These are phyloP conservation scores for Atta texana DNA, from an alignment of 1,140 invertebrate genomes.

Conservation along the genomic window DNA sequence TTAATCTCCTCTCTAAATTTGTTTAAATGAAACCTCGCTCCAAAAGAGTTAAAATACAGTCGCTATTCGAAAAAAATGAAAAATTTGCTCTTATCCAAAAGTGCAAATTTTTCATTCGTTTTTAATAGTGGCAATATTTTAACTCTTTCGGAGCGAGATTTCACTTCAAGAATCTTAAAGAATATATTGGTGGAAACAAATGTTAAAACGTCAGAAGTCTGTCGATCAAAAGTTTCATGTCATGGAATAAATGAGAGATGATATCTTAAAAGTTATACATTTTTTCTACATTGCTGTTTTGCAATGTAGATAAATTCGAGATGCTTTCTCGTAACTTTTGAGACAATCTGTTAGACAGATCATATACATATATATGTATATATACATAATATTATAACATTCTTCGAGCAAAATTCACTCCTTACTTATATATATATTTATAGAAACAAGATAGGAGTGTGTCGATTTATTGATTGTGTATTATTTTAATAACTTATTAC, in stretches of 20 bases:
- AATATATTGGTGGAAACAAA: no score
- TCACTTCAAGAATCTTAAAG: no score
- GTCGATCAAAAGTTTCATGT: neutral
- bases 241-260: neutral
- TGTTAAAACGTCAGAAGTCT: neutral
- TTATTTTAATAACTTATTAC: conserved; percentile 83
- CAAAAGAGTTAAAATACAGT: no score
- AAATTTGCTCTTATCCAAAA: no score
- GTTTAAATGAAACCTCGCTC: no score
- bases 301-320: neutral
- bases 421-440: neutral
- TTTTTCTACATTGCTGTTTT: neutral
- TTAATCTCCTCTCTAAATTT: no score
- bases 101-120: no score
- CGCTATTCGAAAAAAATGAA: no score
- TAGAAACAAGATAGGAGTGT: conserved; percentile 28
- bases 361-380: neutral
- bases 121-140: no score
- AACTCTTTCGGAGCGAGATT: no score
- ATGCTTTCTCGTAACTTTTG: neutral
- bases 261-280: neutral
- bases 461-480: conserved; percentile 46
- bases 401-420: neutral
- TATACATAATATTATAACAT: neutral
- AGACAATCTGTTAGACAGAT: neutral